Conservation (phyloP, 2,797 vertebrate species). For the Diceros bicornis region DNA sequence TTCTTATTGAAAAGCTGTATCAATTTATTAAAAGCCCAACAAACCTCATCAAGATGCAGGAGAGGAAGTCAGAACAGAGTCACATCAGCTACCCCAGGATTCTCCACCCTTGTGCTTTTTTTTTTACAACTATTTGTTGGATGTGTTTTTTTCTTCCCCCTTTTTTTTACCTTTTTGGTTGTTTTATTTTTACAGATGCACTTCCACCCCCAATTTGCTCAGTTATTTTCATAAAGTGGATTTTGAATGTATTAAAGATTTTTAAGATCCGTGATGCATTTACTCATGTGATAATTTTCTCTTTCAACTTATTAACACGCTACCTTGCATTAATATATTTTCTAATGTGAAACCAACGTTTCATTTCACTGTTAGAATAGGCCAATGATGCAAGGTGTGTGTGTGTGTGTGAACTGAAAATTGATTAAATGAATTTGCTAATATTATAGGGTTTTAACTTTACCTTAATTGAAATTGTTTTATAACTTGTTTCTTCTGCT, state of each 20-base stretch:
- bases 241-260: not conserved
- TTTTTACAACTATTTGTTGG: not conserved
- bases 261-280: not conserved
- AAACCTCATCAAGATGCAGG: not conserved
- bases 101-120: not conserved
- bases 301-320: not conserved
- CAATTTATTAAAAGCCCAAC: conserved; percentile 23
- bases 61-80: not conserved
- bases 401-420: not conserved
- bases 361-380: not conserved
- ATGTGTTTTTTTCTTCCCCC: too few species aligned
- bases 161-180: not conserved
- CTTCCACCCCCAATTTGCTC: not conserved
- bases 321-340: not conserved
- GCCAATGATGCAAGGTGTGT: not conserved
- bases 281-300: not conserved
- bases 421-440: not conserved
- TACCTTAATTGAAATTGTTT: not conserved
- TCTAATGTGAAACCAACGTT: not conserved
- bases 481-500: too few species aligned
- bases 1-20: conserved; percentile 13
- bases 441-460: not conserved
- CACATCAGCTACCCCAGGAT: not conserved
- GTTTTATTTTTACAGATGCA: not conserved
- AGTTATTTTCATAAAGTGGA: not conserved